Percentiles rank a stretch among this genome's conserved stretches.
Evolutionary conservation across 2,797 vertebrate genomes (phyloP).

Genomic region (Ptychadena robeensis): DNA sequence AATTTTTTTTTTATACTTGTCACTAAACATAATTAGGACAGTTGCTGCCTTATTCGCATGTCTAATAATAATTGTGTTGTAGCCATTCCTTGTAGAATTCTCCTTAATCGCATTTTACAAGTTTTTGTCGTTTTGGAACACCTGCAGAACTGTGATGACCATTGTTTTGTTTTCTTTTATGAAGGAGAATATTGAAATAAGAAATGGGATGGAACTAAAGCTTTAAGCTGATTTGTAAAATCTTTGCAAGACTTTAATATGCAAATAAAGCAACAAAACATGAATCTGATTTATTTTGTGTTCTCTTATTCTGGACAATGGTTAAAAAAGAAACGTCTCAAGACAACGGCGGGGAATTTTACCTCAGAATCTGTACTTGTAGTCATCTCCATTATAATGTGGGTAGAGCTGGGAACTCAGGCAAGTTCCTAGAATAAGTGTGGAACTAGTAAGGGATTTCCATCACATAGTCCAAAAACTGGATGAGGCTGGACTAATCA

Average conservation of each 20-base stretch:
- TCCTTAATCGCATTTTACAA: slow-evolving; percentile 5
- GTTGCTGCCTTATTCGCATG: slow-evolving; percentile 41
- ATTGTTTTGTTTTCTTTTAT: slow-evolving; percentile 39
- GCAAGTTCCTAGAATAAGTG: too few relatives aligned
- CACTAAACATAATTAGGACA: slow-evolving; percentile 37
- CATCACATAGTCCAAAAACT: too few relatives aligned
- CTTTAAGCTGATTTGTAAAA: slow-evolving; percentile 49
- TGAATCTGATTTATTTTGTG: background rate
- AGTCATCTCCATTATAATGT: too few relatives aligned
- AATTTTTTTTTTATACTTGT: slow-evolving; percentile 14
- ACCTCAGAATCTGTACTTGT: too few relatives aligned
- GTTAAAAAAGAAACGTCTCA: too few relatives aligned
- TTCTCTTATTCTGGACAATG: background rate
- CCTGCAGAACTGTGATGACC: slow-evolving; percentile 30
- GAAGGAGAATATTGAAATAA: slow-evolving; percentile 40
- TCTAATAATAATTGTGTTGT: slow-evolving; percentile 14
- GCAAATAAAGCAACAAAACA: slow-evolving; percentile 56
- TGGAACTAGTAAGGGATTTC: too few relatives aligned
- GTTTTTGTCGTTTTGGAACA: slow-evolving; percentile 16
- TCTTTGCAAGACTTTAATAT: slow-evolving; percentile 48
- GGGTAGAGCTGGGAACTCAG: too few relatives aligned
- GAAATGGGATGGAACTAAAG: slow-evolving; percentile 40
- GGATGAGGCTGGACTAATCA: too few relatives aligned
- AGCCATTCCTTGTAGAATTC: slow-evolving; percentile 38
- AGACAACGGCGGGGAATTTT: too few relatives aligned